These are phyloP conservation scores for Lerema accius DNA, from an alignment of 1,140 invertebrate genomes.

Conservation along the genomic window DNA sequence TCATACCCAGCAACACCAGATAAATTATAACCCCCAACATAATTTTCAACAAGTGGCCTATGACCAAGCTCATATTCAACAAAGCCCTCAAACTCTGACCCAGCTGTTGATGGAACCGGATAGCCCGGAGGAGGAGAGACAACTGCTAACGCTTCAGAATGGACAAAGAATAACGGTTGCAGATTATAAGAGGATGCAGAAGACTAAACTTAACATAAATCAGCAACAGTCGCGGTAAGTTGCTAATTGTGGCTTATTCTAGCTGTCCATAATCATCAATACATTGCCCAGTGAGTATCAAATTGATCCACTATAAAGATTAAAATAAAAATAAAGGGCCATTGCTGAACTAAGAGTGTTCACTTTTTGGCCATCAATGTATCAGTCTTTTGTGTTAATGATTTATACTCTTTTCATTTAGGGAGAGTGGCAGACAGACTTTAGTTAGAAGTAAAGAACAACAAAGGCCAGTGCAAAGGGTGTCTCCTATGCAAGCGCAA, in stretches of 20 bases:
- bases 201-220: conserved; percentile 43
- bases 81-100: conserved; percentile 52
- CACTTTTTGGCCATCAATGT: too few relatives aligned
- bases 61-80: conserved; percentile 52
- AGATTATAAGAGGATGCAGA: conserved; percentile 72
- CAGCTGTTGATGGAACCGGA: conserved; percentile 67
- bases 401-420: too few relatives aligned
- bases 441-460: conserved; percentile 75
- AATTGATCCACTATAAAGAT: too few relatives aligned
- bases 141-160: conserved; percentile 66
- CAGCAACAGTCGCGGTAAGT: conserved; percentile 56
- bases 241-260: too few relatives aligned
- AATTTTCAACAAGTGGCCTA: conserved; percentile 51
- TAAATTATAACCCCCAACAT: conserved; percentile 56
- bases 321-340: too few relatives aligned
- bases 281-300: too few relatives aligned
- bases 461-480: conserved; percentile 70
- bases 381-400: too few relatives aligned
- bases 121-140: conserved; percentile 66
- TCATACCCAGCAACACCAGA: conserved; percentile 54
- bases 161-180: conserved; percentile 74
- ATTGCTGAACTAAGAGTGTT: too few relatives aligned
- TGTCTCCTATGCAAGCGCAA: conserved; percentile 70
- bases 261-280: too few relatives aligned
- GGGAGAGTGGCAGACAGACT: conserved; percentile 69